Evolutionary conservation across 2,888 invertebrate species (phyloP).

Genomic region (Chrysodeixis includens): DNA sequence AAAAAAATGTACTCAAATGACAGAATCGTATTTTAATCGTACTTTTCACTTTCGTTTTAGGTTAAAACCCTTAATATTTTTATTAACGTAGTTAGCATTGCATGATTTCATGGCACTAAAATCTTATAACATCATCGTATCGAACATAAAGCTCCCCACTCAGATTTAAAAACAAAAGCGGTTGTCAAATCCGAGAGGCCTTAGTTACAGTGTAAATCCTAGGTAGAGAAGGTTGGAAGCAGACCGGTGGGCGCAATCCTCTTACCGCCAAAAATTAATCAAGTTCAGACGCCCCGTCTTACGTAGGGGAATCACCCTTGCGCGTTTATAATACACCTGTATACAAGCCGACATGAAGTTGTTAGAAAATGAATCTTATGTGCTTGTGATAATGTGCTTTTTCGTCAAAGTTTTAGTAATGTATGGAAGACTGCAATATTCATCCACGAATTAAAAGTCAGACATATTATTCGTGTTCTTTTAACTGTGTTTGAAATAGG

Average conservation of each 20-base stretch:
- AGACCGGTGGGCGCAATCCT: slow-evolving; percentile 72
- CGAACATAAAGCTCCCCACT: neutral
- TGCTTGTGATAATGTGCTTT: neutral
- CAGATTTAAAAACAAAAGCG: neutral
- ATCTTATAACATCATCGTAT: too few species aligned
- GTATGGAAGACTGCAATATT: neutral
- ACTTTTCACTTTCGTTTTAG: too few species aligned
- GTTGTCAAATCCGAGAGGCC: slow-evolving; percentile 30
- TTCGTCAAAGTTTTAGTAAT: neutral
- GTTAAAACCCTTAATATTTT: too few species aligned
- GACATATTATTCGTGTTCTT: neutral
- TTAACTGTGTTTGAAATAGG: neutral
- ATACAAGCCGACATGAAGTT: neutral
- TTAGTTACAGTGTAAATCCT: slow-evolving; percentile 53
- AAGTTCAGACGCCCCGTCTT: slow-evolving; percentile 66
- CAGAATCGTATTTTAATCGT: too few species aligned
- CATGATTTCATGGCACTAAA: too few species aligned
- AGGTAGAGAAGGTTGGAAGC: slow-evolving; percentile 59
- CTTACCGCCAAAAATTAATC: slow-evolving; percentile 86
- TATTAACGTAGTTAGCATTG: too few species aligned
- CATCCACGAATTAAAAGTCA: slow-evolving; percentile 1
- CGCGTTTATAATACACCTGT: slow-evolving; percentile 12
- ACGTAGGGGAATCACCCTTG: slow-evolving; percentile 55
- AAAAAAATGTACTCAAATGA: too few species aligned
- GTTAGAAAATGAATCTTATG: neutral